phyloP scores from a whole-genome alignment of 2,797 vertebrate genomes.

The Urosaurus nigricauda region DNA sequence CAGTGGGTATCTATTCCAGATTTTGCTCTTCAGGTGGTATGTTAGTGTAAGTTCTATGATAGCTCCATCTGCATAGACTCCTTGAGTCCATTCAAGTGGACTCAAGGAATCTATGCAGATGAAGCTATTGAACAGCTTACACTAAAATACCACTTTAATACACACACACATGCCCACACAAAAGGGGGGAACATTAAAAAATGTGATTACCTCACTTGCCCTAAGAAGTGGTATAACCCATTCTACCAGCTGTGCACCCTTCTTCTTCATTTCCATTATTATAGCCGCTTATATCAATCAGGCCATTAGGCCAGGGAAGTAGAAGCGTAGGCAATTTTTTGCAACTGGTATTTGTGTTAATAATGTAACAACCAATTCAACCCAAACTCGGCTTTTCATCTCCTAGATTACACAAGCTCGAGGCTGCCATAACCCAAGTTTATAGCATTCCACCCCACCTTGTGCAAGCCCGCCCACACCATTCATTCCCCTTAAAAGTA shows the following conservation, averaged over 20 bases:
- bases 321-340: background rate
- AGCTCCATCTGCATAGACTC: too few species aligned
- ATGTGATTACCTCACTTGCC: background rate
- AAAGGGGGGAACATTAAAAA: background rate
- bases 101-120: background rate
- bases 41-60: too few species aligned
- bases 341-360: background rate
- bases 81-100: background rate
- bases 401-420: background rate
- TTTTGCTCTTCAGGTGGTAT: background rate
- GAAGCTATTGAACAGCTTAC: background rate
- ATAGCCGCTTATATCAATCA: background rate
- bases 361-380: background rate
- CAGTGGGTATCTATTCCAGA: background rate
- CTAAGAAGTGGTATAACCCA: background rate
- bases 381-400: constrained; percentile 1
- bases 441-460: background rate
- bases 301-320: background rate
- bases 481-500: background rate
- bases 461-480: background rate
- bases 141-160: background rate
- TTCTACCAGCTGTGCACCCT: background rate
- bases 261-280: background rate
- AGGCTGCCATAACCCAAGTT: background rate
- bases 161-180: background rate